These are phyloP conservation scores for Ochotona curzoniae DNA, from an alignment of 2,113 vertebrate genomes.

Conservation along the genomic window DNA sequence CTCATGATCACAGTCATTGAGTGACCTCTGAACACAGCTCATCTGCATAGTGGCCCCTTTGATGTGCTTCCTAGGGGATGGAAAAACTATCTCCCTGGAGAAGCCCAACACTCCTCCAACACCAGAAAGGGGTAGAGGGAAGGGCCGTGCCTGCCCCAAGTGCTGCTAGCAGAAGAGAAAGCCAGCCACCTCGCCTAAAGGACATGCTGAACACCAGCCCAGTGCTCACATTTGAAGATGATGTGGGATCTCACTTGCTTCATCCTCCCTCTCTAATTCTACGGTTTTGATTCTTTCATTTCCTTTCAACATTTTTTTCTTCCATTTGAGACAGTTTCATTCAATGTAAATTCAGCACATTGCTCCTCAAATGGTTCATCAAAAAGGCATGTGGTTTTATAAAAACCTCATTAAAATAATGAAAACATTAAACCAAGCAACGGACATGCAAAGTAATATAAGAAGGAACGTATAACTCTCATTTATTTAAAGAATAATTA, in stretches of 20 bases:
- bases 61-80: neutral
- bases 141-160: neutral
- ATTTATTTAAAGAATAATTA: slow-evolving; percentile 1
- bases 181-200: neutral
- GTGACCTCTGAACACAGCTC: neutral
- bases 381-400: neutral
- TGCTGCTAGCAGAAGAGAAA: neutral
- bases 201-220: neutral
- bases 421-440: slow-evolving; percentile 3
- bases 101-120: neutral
- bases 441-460: neutral
- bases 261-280: neutral
- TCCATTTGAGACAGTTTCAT: neutral
- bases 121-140: neutral
- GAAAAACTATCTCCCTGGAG: neutral
- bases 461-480: neutral
- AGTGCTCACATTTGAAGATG: neutral
- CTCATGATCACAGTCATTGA: neutral
- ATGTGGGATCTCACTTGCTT: neutral
- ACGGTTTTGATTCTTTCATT: slow-evolving; percentile 14
- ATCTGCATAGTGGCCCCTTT: neutral
- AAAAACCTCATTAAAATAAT: neutral
- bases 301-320: slow-evolving; percentile 13
- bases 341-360: neutral
- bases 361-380: neutral